Base-by-base conservation (phyloP, 2,797 vertebrate genomes). In the Remorina albescens region DNA sequence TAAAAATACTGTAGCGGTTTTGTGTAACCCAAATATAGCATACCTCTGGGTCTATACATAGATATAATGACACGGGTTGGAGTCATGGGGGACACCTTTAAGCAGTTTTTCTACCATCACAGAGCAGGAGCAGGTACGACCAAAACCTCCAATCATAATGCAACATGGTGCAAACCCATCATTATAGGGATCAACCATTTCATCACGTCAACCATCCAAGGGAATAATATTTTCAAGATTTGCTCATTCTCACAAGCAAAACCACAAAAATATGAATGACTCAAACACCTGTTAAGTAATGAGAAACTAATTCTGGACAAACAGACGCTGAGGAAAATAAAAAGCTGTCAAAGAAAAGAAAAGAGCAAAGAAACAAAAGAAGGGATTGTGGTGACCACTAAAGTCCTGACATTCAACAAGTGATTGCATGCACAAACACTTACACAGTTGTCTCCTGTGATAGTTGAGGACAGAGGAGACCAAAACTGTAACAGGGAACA, bases 201-300 rank as follows among this genome's bases (percentile, higher is more conserved):
- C 68, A 78, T 54, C 70, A 16, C 16, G 6, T 70, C 69, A 82
- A 68, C 66, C 71, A 39, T 67, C 36, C 1, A 4, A 55, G 55
- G n/a, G 71, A 86, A 90, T 54, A 84, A 89, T 90, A 89, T 92
- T 91, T 89, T 88, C 71, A 42, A 5, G 25, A 78, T 88, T 85
- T 74, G 56, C 67, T 78, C 53, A 54, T 71, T 79, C 73, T 67
- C 53, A 70, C 51, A 67, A 78, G 58, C 21, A 77, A 84, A 75
- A 34, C 76, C 75, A 76, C 84, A 82, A 78, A 85, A 86, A 84
- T 37, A 87, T 30, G 34, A 63, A 67, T 79, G 67, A 86, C 71
- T 85, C 71, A 82, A 86, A 84, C 75, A 79, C 61, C 54, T 54
- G 54, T 54, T 69, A n/a, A 60, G 50, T 56, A n/a, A 64, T 56